These are phyloP conservation scores for Rhinatrema bivittatum DNA, from an alignment of 2,797 vertebrate genomes.

Conservation along the genomic window DNA sequence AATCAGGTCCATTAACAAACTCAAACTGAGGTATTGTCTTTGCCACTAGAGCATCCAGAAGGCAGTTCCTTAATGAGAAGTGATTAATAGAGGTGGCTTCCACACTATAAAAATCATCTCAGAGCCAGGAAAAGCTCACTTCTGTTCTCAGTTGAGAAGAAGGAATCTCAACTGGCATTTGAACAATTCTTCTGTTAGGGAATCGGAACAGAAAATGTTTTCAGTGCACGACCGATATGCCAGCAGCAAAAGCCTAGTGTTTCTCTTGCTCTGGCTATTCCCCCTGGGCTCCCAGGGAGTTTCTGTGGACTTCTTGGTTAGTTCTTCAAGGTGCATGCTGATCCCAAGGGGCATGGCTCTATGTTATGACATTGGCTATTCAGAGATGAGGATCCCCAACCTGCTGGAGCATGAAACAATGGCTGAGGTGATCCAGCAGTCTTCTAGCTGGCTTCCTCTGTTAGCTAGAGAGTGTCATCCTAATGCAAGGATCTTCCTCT, in stretches of 20 bases:
- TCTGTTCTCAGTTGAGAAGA: background rate
- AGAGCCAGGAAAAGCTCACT: background rate
- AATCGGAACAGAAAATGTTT: background rate
- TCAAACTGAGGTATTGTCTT: slow-evolving; percentile 44
- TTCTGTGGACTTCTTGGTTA: slow-evolving; percentile 36
- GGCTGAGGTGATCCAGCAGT: slow-evolving; percentile 73
- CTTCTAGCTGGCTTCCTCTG: slow-evolving; percentile 75
- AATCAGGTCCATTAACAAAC: slow-evolving; percentile 34
- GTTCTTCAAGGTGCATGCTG: slow-evolving; percentile 56
- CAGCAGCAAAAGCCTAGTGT: slow-evolving; percentile 11
- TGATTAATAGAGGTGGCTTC: slow-evolving; percentile 35
- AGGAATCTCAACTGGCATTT: background rate
- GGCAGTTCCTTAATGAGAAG: slow-evolving; percentile 44
- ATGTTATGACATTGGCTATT: slow-evolving; percentile 73
- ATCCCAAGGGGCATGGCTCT: slow-evolving; percentile 66
- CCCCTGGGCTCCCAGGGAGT: slow-evolving; percentile 5
- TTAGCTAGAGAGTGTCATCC: slow-evolving; percentile 74
- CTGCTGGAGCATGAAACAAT: slow-evolving; percentile 71
- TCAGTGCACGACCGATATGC: background rate
- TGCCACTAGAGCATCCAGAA: slow-evolving; percentile 37
- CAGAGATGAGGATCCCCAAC: slow-evolving; percentile 73
- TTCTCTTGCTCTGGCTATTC: slow-evolving; percentile 14
- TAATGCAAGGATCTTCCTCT: slow-evolving; percentile 73
- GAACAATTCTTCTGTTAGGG: background rate
- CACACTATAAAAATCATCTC: slow-evolving; percentile 38